These are phyloP conservation scores for Otus sunia DNA, from an alignment of 2,113 vertebrate species.

Conservation along the genomic window DNA sequence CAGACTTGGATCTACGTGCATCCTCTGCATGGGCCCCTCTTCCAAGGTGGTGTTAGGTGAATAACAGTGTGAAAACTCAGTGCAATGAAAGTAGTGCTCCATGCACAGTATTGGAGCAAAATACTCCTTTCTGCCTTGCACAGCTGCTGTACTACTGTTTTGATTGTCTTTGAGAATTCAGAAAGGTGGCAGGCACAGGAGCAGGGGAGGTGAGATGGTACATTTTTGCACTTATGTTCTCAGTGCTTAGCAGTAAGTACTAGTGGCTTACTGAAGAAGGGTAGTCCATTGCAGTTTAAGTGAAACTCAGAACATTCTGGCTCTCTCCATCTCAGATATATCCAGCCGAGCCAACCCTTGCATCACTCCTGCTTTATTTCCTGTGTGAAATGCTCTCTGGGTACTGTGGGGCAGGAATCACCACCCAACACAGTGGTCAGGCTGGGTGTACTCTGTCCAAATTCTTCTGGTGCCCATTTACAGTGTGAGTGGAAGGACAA, in stretches of 20 bases:
- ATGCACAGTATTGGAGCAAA: background rate
- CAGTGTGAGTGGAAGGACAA: background rate
- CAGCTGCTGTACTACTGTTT: background rate
- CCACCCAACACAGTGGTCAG: background rate
- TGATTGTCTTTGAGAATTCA: background rate
- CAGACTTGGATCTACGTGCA: background rate
- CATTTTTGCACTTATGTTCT: background rate
- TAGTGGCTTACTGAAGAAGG: background rate
- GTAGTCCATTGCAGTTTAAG: background rate
- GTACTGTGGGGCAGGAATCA: background rate
- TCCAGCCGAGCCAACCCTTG: background rate
- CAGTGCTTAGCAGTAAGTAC: background rate
- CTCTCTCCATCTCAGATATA: background rate
- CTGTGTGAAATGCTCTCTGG: background rate
- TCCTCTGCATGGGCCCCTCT: background rate
- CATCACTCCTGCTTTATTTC: background rate
- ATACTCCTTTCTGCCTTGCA: background rate
- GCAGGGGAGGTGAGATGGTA: background rate
- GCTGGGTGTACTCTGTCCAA: background rate
- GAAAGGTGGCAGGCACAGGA: background rate
- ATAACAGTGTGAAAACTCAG: background rate
- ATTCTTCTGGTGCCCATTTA: background rate
- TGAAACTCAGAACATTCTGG: background rate
- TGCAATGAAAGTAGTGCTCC: background rate
- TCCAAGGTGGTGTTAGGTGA: background rate